Percentiles rank a stretch among this genome's conserved stretches.
These are phyloP conservation scores for Pristionchus maxplancki DNA, from an alignment of 2,888 invertebrate genomes.

Conservation along the genomic window DNA sequence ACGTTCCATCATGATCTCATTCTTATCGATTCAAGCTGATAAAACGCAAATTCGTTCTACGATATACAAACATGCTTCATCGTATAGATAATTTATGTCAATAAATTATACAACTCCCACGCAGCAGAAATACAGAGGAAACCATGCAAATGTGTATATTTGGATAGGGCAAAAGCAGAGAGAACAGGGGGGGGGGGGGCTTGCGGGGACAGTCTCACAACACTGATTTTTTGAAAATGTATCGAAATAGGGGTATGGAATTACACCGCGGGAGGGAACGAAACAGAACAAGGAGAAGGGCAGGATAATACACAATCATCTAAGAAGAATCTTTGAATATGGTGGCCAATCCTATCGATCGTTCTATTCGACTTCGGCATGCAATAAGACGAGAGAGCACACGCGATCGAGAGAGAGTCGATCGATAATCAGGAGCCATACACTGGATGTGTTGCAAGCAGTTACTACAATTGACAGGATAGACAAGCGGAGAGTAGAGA, in stretches of 20 bases:
- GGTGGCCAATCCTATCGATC: neutral
- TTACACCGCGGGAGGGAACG: conserved; percentile 33
- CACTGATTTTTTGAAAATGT: conserved; percentile 43
- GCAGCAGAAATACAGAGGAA: conserved; percentile 43
- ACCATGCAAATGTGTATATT: conserved; percentile 45
- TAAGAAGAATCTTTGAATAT: conserved; percentile 12
- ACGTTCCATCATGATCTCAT: neutral
- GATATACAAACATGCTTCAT: neutral
- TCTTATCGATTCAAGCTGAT: neutral
- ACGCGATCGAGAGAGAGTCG: neutral
- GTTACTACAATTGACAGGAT: conserved; percentile 40
- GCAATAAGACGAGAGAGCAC: neutral
- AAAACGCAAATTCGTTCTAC: neutral
- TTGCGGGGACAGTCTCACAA: conserved; percentile 25
- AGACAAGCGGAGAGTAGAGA: conserved; percentile 37
- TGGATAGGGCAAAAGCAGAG: neutral
- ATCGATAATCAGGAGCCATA: neutral
- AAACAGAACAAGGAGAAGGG: neutral
- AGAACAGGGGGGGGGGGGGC: neutral
- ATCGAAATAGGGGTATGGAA: conserved; percentile 36
- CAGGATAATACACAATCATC: conserved; percentile 28
- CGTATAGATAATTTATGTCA: conserved; percentile 34
- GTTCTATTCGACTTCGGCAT: neutral
- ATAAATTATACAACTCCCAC: conserved; percentile 44
- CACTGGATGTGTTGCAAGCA: conserved; percentile 46